A percentile compares a stretch with the other conserved stretches of the same genome.
These are phyloP conservation scores for Potorous gilbertii DNA, from an alignment of 2,797 vertebrate species.

Conservation along the genomic window DNA sequence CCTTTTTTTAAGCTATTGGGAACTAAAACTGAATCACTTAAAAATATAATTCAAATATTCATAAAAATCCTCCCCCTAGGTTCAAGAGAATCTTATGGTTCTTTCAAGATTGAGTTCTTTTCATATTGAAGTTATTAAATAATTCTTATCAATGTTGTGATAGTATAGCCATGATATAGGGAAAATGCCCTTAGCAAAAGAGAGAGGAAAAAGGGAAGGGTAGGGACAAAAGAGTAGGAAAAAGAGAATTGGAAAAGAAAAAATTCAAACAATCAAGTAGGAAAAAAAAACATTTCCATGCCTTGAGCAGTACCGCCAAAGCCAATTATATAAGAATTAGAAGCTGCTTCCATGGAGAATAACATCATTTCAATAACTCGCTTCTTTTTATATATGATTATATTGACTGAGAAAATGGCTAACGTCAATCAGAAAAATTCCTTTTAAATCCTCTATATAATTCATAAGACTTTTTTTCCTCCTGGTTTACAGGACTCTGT, in stretches of 20 bases:
- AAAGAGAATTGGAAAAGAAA: slow-evolving; percentile 19
- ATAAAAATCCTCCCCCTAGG: not conserved
- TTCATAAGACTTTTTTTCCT: not conserved
- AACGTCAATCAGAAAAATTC: not conserved
- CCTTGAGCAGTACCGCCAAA: not conserved
- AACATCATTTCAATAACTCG: slow-evolving; percentile 6
- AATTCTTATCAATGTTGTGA: slow-evolving; percentile 24
- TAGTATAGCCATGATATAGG: not conserved
- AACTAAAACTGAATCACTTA: slow-evolving; percentile 26
- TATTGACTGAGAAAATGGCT: slow-evolving; percentile 26
- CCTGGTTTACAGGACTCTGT: not conserved
- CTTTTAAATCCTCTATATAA: not conserved
- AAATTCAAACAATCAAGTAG: slow-evolving; percentile 27
- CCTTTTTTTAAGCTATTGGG: not conserved
- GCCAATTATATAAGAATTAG: slow-evolving; percentile 17
- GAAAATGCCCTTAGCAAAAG: slow-evolving; percentile 14
- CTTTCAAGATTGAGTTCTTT: slow-evolving; percentile 14
- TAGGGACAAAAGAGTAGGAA: not conserved
- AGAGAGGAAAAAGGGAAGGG: not conserved
- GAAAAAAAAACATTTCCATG: slow-evolving; percentile 6
- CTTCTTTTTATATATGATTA: not conserved
- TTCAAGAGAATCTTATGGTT: not conserved
- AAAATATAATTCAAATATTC: slow-evolving; percentile 16
- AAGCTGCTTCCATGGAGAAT: not conserved
- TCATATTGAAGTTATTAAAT: not conserved